These are phyloP conservation scores for Dendrolimus pini DNA, from an alignment of 2,888 invertebrate species.

Conservation along the genomic window DNA sequence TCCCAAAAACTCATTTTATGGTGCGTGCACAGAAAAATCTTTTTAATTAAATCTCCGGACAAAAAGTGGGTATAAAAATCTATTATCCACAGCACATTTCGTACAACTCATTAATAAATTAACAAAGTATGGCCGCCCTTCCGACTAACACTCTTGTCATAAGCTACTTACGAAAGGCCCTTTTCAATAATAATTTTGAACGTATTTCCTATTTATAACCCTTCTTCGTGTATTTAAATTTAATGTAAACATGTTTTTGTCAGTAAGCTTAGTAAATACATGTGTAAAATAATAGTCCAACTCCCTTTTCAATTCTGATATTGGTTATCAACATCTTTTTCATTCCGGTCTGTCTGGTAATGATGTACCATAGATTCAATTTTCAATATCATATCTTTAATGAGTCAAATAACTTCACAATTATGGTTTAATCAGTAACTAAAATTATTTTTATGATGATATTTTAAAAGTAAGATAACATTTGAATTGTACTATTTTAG, in stretches of 20 bases:
- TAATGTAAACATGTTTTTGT: neutral
- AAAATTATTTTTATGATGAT: too few species aligned
- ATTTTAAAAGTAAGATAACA: too few species aligned
- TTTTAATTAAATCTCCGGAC: constrained; percentile 7
- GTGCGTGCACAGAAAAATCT: constrained; percentile 32
- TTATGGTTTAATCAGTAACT: too few species aligned
- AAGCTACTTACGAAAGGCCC: neutral
- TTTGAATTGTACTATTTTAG: too few species aligned
- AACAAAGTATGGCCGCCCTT: neutral
- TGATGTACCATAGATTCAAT: too few species aligned
- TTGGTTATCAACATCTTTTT: too few species aligned
- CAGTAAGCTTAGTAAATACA: neutral
- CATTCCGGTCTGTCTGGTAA: too few species aligned
- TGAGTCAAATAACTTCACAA: too few species aligned
- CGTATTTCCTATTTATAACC: neutral
- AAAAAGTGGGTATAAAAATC: neutral
- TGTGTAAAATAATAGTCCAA: neutral
- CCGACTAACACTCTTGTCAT: neutral
- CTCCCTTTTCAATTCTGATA: too few species aligned
- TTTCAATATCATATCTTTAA: too few species aligned
- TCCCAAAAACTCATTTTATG: constrained; percentile 48
- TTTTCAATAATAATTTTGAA: constrained; percentile 1
- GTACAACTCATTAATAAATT: neutral
- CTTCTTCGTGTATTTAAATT: neutral
- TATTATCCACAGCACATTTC: neutral